Evolutionary conservation across 2,797 vertebrate genomes (phyloP), one percentile per base, ranked within the genome.

Genomic region (Scleropages formosus): DNA sequence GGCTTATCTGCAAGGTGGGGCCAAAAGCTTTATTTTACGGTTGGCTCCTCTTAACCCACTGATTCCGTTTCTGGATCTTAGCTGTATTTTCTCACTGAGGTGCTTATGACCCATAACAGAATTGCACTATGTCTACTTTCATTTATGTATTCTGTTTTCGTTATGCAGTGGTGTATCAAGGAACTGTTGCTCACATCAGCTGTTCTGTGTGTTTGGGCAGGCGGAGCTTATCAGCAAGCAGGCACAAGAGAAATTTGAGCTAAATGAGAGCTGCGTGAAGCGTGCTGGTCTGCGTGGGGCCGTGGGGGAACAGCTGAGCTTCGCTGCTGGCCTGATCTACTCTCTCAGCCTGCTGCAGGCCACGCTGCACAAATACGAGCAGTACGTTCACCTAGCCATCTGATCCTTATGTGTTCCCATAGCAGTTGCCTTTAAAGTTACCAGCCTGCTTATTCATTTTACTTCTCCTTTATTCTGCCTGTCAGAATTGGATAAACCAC

Each of bases 161-260:
- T 39, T 6, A 39, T 39, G 31, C 31, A 39, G 31, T 31, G 39
- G 6, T 39, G 6, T 39, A 39, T 39, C 6, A 31, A 39, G 31
- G 31, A 39, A 31, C 2, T 39, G 31, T 39, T 39, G 6, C 31
- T 39, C 31, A 39, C 2, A 39, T 39, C 31, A 39, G 6, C 31
- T 39, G 39, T 39, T n/a, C 39, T 73, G 62, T 78, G 62, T 75
- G 56, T 76, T 13, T 68, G 39, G 53, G 20, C 80, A 98, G 97
- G 96, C 96, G 0, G 97, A 98, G 88, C 91, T 99, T 81, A 95
- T 99, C 90, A 95, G 95, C 87, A 98, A 94, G 79, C 97, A 99
- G 92, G 95, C 96, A 0, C 95, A 96, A 90, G 97, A 99, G 90
- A 96, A 97, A 87, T 98, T 98, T 47, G 95, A 99, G 24, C 89